These are phyloP conservation scores for Dendrolimus kikuchii DNA, from an alignment of 1,140 invertebrate species.

Conservation along the genomic window DNA sequence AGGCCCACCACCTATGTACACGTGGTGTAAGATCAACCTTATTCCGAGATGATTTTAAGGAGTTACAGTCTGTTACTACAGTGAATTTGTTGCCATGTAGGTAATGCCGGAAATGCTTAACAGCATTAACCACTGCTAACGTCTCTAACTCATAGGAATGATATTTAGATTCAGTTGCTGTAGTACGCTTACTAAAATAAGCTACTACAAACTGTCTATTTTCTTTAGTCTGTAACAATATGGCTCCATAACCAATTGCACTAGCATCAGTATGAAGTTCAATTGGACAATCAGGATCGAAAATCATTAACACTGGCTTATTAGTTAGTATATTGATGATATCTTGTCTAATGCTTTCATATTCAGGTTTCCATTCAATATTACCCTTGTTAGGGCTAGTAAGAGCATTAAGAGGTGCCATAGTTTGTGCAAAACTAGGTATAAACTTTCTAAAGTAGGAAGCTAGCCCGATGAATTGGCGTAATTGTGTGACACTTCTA, in stretches of 20 bases:
- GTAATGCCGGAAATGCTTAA: conserved; percentile 45
- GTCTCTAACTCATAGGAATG: conserved; percentile 43
- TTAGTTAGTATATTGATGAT: conserved; percentile 16
- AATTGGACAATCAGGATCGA: conserved; percentile 6
- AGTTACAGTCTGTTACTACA: conserved; percentile 31
- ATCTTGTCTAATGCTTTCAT: conserved; percentile 12
- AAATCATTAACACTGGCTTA: conserved; percentile 18
- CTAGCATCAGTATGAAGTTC: conserved; percentile 27
- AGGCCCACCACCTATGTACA: conserved; percentile 37
- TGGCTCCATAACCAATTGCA: conserved; percentile 15
- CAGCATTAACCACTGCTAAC: conserved; percentile 30
- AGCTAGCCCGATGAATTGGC: conserved; percentile 27
- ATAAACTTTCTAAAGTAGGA: conserved; percentile 18
- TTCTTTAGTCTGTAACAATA: conserved; percentile 14
- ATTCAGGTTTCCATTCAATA: conserved; percentile 13
- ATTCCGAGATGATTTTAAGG: conserved; percentile 15
- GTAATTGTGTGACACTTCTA: conserved; percentile 18
- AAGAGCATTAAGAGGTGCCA: conserved; percentile 19
- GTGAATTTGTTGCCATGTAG: conserved; percentile 31
- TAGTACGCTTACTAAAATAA: conserved; percentile 36
- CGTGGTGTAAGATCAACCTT: conserved; percentile 31
- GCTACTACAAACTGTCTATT: conserved; percentile 17
- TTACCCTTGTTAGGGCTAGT: conserved; percentile 9
- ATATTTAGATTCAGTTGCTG: conserved; percentile 27
- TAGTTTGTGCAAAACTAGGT: conserved; percentile 19